Percentiles rank a stretch among this genome's conserved stretches.
phyloP scores from a whole-genome alignment of 2,113 vertebrate genomes.

The Benitochromis conjunctus region DNA sequence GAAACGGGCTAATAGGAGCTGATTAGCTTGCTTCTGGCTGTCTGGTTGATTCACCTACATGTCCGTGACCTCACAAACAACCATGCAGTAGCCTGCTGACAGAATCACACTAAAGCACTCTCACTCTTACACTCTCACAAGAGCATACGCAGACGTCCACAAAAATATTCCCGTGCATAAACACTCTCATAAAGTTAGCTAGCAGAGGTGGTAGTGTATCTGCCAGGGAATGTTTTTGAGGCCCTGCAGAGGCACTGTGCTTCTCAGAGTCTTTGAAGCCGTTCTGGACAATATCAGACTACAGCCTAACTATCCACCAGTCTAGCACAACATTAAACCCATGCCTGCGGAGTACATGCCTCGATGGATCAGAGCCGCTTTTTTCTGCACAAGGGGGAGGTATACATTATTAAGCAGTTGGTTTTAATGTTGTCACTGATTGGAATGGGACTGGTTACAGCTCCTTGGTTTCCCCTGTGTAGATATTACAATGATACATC shows the following conservation, averaged over 20 bases:
- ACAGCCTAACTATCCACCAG: neutral
- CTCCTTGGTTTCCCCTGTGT: neutral
- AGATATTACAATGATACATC: neutral
- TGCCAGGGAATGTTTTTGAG: neutral
- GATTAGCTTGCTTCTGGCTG: constrained; percentile 55
- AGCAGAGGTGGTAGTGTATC: neutral
- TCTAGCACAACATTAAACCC: neutral
- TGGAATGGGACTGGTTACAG: neutral
- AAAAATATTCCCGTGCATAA: neutral
- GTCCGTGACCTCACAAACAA: neutral
- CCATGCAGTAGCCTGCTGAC: neutral
- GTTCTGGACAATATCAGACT: neutral
- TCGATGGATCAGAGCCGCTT: neutral
- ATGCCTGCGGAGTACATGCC: neutral
- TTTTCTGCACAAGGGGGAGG: neutral
- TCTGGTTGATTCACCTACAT: constrained; percentile 32
- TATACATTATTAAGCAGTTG: neutral
- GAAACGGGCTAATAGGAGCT: constrained; percentile 55
- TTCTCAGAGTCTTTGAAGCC: neutral
- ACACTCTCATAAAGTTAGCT: neutral
- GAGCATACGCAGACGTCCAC: neutral
- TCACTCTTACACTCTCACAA: neutral
- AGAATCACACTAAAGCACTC: neutral
- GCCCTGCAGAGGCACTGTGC: neutral
- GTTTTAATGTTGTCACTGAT: neutral